Base-by-base conservation (phyloP, 2,888 invertebrate species). In the Lithophane leautieri region DNA sequence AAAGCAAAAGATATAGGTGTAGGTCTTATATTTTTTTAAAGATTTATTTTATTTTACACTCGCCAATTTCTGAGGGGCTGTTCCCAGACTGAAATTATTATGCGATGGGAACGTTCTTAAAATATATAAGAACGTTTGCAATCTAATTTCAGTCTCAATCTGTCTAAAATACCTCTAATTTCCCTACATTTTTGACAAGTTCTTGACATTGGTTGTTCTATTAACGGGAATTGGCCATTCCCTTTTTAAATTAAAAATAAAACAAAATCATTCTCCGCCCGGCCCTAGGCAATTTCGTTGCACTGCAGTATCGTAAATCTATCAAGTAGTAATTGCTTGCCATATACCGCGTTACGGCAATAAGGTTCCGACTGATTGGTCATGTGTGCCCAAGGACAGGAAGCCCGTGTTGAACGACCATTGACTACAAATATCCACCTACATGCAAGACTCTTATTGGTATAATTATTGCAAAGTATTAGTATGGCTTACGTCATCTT, bases 331-430 rank as follows among this genome's bases (percentile, higher is more conserved):
- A 83, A 82, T 86, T 78, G 78, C 62, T 75, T 68, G 69, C 70
- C 72, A 47, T 79, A 79, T 79, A 70, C 85, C 70, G 54, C 50
- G 60, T 73, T 84, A 76, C 75, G 68, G 80, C 81, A 82, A 79
- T 67, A 73, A 75, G 84, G 89, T 89, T 89, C 90, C 89, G 85
- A 73, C 67, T 82, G 79, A 89, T 88, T 84, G 86, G 79, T 86
- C 82, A 88, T 88, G 79, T 88, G 81, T 80, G 82, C 72, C 84
- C 86, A 88, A 87, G 84, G 89, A 86, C 89, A 89, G 89, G 89
- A 89, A 86, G 85, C 78, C 58, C 81, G 69, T 77, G 81, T 52
- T 56, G 77, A 50, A 85, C 89, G 79, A 28, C 63, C 56, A 78
- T 72, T 73, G 89, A 88, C 81, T 89, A 76, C 86, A 85, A 89